Evolutionary conservation across 2,888 invertebrate species (phyloP), one percentile per base, ranked within the genome.

Genomic region (Uloborus plumipes): DNA sequence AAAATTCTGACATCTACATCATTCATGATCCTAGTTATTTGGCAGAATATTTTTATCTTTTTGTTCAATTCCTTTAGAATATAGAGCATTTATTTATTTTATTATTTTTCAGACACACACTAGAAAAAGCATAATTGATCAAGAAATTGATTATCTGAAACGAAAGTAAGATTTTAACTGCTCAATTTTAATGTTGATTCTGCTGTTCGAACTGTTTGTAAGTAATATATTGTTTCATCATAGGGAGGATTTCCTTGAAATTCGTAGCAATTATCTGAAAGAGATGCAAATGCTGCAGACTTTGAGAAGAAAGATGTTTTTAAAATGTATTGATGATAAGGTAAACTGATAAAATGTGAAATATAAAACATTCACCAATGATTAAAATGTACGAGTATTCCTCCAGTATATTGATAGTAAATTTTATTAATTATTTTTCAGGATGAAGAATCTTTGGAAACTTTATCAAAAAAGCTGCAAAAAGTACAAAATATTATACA

Each of bases 401-500:
- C 20, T 15, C 18, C 18, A 18, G 20, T 67, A 16, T 53, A 16
- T 53, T 67, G 53, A 55, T 22, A 69, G n/a, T n/a, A n/a, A n/a
- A n/a, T 9, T 15, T 39, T 15, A 20, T n/a, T 26, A 1, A 13
- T 13, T 26, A 47, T 47, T 22, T 15, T 47, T 26, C 55, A 81
- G 80, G 70, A 74, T 70, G 53, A 22, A 16, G 59, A 70, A 31
- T 59, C 74, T 9, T 15, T 81, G 16, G 74, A 81, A 26, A 20
- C 31, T 9, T 50, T 81, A 15, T 26, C 74, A 15, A 74, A 39
- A 39, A 81, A 81, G 59, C 4, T 81, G n/a, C 50, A 39, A 51
- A 73, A 70, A 22, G 18, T 74, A 9, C 80, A 81, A 65, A 81
- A 14, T 49, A 65, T 74, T 18, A 81, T 81, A 20, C 80, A 81